Conservation (phyloP, 2,888 invertebrate species). For the Argyresthia goedartella region DNA sequence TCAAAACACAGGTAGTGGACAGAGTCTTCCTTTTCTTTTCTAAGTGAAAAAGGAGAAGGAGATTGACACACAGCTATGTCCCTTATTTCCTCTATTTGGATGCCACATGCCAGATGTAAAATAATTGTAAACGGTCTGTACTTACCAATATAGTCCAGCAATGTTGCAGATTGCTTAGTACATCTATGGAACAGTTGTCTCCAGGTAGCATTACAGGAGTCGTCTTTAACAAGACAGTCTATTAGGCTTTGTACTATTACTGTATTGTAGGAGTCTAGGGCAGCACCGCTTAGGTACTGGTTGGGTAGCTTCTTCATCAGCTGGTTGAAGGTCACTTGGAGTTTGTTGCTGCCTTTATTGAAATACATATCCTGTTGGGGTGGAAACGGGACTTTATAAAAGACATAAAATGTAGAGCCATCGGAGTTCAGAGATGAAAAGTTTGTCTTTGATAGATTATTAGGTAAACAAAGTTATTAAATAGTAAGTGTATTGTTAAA, state of each 20-base stretch:
- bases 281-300: constrained; percentile 54
- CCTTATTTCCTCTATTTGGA: too few species aligned
- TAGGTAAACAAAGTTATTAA: too few species aligned
- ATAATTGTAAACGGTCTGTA: too few species aligned
- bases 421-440: too few species aligned
- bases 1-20: too few species aligned
- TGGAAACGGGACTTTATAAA: neutral
- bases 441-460: too few species aligned
- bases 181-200: constrained; percentile 76
- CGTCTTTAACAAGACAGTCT: constrained; percentile 73
- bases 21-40: too few species aligned
- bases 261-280: constrained; percentile 52
- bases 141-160: constrained; percentile 72
- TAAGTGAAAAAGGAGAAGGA: too few species aligned
- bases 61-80: too few species aligned
- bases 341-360: constrained; percentile 51
- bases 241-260: constrained; percentile 74
- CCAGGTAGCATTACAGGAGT: constrained; percentile 77
- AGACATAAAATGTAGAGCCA: too few species aligned
- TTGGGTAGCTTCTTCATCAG: constrained; percentile 74
- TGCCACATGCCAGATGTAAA: too few species aligned
- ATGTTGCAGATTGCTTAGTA: constrained; percentile 74
- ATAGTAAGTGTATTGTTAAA: too few species aligned
- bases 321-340: constrained; percentile 71
- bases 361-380: constrained; percentile 55